Evolutionary conservation across 2,113 vertebrate genomes (phyloP).

Genomic region (Bubo blakistoni): DNA sequence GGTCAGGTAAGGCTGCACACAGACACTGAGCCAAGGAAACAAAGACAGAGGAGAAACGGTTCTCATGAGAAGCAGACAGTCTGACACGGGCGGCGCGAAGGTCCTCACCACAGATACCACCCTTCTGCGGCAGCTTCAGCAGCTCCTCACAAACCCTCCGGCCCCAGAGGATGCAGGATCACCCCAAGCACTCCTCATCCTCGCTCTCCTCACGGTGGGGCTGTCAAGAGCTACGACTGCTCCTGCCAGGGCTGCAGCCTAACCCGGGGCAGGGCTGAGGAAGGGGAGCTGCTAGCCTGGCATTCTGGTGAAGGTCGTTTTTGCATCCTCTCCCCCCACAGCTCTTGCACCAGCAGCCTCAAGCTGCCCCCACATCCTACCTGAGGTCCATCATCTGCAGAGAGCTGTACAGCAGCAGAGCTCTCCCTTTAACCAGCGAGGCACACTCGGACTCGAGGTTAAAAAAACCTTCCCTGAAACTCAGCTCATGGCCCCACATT

Average conservation of each 20-base stretch:
- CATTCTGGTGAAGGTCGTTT: neutral
- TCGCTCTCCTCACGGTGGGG: rapidly evolving
- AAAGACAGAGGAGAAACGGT: neutral
- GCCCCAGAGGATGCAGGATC: neutral
- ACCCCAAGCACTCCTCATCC: neutral
- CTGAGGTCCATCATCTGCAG: rapidly evolving
- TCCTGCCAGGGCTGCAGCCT: neutral
- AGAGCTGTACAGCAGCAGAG: neutral
- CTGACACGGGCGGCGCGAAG: neutral
- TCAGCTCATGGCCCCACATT: neutral
- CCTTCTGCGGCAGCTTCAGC: neutral
- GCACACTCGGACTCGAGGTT: neutral
- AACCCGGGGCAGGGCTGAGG: neutral
- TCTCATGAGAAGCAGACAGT: neutral
- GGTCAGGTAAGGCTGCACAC: neutral
- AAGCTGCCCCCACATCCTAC: neutral
- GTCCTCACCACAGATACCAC: neutral
- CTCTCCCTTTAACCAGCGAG: neutral
- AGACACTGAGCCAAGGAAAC: neutral
- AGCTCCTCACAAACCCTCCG: neutral
- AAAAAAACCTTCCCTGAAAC: conserved; percentile 10
- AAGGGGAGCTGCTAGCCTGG: neutral
- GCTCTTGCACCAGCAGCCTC: neutral
- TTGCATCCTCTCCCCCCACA: neutral
- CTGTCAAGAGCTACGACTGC: too few relatives aligned